Base-by-base conservation (phyloP, 2,797 vertebrate genomes). In the Aotus griseimembra region DNA sequence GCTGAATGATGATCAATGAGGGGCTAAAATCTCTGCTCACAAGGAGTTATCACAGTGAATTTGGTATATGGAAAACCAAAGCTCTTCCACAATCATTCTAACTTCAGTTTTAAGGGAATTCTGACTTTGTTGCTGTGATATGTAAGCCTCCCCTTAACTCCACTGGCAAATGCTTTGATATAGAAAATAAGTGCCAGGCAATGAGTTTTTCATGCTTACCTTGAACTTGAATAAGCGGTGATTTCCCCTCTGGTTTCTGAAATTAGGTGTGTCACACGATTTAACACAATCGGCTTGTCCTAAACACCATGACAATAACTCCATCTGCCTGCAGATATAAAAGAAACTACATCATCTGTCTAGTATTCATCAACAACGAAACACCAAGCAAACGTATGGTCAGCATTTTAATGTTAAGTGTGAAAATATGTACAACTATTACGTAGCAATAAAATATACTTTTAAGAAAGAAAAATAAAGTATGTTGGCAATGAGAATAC, bases 281-380 rank as follows among this genome's bases (percentile, higher is more conserved):
- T 98, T 98, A 97, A 98, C 80, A 94, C 77, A 95, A 98, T 98
- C 97, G 92, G 96, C 96, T 98, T 96, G 67, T 96, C 98, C 97
- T 93, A 91, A 98, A 98, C 96, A 97, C 97, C 96, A 88, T 93
- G 92, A 97, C 96, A 98, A 97, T 98, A 96, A 98, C 89, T 93
- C 96, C 96, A 98, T 97, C 97, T 98, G 98, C 98, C 98, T 98
- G 92, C 94, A 98, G 95, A 97, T 84, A 94, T 94, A 97, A 98
- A 97, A 92, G 55, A 96, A 92, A 98, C 96, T 97, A 97, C 97
- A 97, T 98, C 97, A 98, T 97, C 81, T 83, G 58, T 93, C 94
- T 64, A 50, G 90, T 97, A 98, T 98, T 98, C 97, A 98, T 95
- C 94, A 89, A 98, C 95, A 97, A 84, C 72, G 89, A 57, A 98